Evolutionary conservation across 1,140 invertebrate species (phyloP).

Genomic region (Drosophila ironensis): DNA sequence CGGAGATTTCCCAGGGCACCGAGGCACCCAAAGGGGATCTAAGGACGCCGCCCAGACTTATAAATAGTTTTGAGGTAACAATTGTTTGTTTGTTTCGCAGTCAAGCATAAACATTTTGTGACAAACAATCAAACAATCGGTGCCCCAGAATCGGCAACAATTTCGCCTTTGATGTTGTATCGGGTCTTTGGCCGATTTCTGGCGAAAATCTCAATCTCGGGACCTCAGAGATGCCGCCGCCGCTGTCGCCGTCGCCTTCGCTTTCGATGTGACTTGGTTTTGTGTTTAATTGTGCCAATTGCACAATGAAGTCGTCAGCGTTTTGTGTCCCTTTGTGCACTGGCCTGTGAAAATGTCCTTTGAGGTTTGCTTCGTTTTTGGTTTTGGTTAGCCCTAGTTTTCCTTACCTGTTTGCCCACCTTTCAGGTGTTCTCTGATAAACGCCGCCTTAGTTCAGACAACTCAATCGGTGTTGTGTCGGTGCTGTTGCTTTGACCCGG

Average conservation of each 20-base stretch:
- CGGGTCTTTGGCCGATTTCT: conserved; percentile 26
- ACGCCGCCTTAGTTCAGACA: conserved; percentile 48
- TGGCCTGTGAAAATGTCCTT: conserved; percentile 71
- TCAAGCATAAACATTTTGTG: conserved; percentile 77
- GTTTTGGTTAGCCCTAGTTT: conserved; percentile 3
- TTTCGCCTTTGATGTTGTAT: conserved; percentile 44
- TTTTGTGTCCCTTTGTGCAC: conserved; percentile 54
- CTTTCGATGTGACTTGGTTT: conserved; percentile 33
- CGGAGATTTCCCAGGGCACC: conserved; percentile 12
- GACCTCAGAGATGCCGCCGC: conserved; percentile 31
- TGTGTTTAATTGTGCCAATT: conserved; percentile 75
- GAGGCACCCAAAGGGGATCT: background rate
- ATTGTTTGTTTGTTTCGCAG: conserved; percentile 68
- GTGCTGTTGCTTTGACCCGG: conserved; percentile 62
- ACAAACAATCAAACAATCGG: conserved; percentile 76
- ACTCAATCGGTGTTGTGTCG: conserved; percentile 53
- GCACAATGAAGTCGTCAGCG: conserved; percentile 58
- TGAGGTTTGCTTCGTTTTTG: conserved; percentile 45
- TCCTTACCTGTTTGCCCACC: conserved; percentile 40
- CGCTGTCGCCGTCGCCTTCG: background rate
- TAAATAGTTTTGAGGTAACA: conserved; percentile 44
- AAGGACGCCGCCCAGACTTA: conserved; percentile 14
- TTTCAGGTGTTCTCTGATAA: conserved; percentile 38
- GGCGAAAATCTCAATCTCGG: conserved; percentile 34
- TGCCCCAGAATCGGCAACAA: conserved; percentile 26